A percentile compares a stretch with the other conserved stretches of the same genome.
These are phyloP conservation scores for Andrena bucephala DNA, from an alignment of 2,888 invertebrate species.

Conservation along the genomic window DNA sequence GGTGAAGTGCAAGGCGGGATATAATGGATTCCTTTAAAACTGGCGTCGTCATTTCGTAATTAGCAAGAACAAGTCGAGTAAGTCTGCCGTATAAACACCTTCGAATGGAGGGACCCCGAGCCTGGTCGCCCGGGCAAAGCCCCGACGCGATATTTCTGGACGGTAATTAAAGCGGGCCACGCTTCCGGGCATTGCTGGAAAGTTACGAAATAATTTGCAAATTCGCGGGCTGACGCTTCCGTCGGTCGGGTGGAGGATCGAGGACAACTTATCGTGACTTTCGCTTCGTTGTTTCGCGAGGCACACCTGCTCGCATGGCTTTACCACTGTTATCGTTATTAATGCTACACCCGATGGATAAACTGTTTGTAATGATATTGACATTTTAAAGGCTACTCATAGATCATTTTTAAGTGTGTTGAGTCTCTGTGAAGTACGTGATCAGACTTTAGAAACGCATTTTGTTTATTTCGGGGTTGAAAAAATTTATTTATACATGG, in stretches of 20 bases:
- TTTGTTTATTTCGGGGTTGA: background rate
- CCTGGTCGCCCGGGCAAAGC: conserved; percentile 12
- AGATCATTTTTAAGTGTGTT: background rate
- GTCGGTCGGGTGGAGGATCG: conserved; percentile 3
- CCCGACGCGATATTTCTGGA: conserved; percentile 34
- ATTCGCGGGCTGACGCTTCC: conserved; percentile 27
- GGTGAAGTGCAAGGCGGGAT: background rate
- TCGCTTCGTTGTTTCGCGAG: background rate
- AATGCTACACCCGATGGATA: background rate
- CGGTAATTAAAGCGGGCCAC: conserved; percentile 31
- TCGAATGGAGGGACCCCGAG: conserved; percentile 5
- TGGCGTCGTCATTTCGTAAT: conserved; percentile 2
- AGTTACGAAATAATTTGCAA: conserved; percentile 52
- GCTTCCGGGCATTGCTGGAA: conserved; percentile 28
- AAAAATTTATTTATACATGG: too few relatives aligned
- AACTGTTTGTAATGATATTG: background rate
- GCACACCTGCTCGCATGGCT: background rate
- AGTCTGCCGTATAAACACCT: conserved; percentile 23
- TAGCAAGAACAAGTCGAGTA: conserved; percentile 40
- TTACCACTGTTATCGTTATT: background rate
- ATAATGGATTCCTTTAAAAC: background rate
- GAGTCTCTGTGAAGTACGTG: background rate
- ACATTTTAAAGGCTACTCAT: too few relatives aligned
- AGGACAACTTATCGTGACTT: conserved; percentile 17
- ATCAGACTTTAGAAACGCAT: background rate